These are phyloP conservation scores for Trachurus trachurus DNA, from an alignment of 2,797 vertebrate species.

Conservation along the genomic window DNA sequence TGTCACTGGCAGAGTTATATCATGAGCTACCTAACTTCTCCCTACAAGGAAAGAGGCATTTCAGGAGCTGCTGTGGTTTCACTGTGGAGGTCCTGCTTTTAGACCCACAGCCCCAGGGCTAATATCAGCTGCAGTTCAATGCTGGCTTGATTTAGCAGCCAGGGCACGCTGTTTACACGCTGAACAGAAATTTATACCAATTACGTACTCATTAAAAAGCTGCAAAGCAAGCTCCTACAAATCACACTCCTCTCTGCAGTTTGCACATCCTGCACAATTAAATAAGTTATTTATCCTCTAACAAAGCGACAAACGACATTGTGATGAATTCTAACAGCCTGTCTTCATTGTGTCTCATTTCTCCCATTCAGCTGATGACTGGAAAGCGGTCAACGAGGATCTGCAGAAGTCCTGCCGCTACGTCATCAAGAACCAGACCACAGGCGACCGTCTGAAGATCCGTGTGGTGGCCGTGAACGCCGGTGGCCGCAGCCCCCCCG, in stretches of 20 bases:
- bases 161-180: neutral
- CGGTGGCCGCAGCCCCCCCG: conserved; percentile 85
- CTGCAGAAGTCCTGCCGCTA: conserved; percentile 91
- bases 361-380: conserved; percentile 87
- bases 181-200: conserved; percentile 22
- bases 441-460: conserved; percentile 90
- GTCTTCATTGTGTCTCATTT: neutral
- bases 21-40: conserved; percentile 77
- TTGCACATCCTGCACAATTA: neutral
- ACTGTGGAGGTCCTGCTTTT: conserved; percentile 73
- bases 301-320: neutral
- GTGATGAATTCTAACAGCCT: neutral
- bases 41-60: conserved; percentile 83
- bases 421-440: conserved; percentile 86
- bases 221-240: neutral
- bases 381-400: conserved; percentile 89
- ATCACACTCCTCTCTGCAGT: neutral
- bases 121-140: conserved; percentile 61
- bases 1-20: conserved; percentile 81
- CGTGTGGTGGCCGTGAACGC: conserved; percentile 89
- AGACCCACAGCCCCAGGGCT: conserved; percentile 64
- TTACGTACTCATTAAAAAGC: neutral
- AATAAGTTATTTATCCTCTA: neutral
- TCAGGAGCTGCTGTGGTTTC: conserved; percentile 69
- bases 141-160: conserved; percentile 56